Evolutionary conservation across 2,888 invertebrate genomes (phyloP).

Genomic region (Psococerastis gibbosa): DNA sequence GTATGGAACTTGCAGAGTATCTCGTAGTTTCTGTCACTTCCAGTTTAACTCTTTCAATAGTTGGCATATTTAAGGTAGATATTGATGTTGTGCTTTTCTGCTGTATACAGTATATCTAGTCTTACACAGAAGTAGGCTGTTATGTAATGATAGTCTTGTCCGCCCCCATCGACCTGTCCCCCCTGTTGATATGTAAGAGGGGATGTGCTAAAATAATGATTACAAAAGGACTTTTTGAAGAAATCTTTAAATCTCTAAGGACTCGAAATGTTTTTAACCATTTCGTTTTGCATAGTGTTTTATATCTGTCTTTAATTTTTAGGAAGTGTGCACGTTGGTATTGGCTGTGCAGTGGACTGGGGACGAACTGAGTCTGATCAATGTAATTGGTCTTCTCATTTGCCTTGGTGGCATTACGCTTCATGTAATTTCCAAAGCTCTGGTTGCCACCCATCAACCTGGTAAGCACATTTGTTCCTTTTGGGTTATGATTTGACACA

Average conservation of each 20-base stretch:
- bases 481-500: no score
- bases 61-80: constrained; percentile 87
- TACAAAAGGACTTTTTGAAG: no score
- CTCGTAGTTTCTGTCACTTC: constrained; percentile 85
- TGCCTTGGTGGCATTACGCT: constrained; percentile 75
- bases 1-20: constrained; percentile 90
- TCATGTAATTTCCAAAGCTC: constrained; percentile 58
- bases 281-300: no score
- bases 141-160: no score
- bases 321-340: constrained; percentile 85
- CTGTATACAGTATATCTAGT: background rate
- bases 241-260: no score
- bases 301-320: constrained; percentile 23
- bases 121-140: constrained; percentile 10
- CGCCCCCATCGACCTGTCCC: no score
- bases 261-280: no score
- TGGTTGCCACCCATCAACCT: background rate
- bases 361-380: constrained; percentile 64
- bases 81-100: background rate
- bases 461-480: no score
- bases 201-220: no score
- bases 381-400: constrained; percentile 65
- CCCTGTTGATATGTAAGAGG: no score
- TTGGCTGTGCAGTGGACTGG: constrained; percentile 75
- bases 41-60: constrained; percentile 85